Conservation (phyloP, 2,113 vertebrate species). For the Periophthalmus modestus region DNA sequence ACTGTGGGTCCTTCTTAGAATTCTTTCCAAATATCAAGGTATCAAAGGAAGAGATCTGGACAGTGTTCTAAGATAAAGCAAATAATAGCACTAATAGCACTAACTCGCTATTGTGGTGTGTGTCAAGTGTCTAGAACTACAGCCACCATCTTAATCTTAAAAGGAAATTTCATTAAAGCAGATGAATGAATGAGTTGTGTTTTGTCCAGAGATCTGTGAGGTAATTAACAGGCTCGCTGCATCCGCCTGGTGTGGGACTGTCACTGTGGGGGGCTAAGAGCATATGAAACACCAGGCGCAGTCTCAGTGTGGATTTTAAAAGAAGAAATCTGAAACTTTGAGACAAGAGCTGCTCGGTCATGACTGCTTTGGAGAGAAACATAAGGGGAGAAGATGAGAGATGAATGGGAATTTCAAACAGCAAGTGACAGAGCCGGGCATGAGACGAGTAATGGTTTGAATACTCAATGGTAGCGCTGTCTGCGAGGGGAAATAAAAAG, state of each 20-base stretch:
- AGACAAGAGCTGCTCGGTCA: conserved; percentile 14
- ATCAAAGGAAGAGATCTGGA: too few species aligned
- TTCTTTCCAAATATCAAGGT: too few species aligned
- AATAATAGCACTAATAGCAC: too few species aligned
- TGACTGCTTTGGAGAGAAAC: conserved; percentile 15
- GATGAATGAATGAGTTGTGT: conserved; percentile 21
- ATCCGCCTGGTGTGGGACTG: conserved; percentile 27
- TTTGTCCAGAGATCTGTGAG: conserved; percentile 45
- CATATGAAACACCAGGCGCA: conserved; percentile 8
- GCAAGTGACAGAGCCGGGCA: conserved; percentile 36
- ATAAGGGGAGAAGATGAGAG: conserved; percentile 32
- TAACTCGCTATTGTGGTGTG: too few species aligned
- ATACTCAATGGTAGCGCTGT: conserved; percentile 25
- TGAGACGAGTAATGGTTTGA: conserved; percentile 20
- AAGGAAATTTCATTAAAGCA: neutral
- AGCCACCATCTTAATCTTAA: too few species aligned
- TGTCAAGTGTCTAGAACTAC: too few species aligned
- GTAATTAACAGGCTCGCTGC: conserved; percentile 58
- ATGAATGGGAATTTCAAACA: conserved; percentile 23
- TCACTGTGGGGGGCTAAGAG: conserved; percentile 30
- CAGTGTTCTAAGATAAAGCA: too few species aligned
- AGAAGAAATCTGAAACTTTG: conserved; percentile 1
- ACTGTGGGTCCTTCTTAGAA: neutral
- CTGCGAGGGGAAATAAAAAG: neutral
- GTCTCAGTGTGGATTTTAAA: conserved; percentile 14